Base-by-base conservation (phyloP, 2,888 invertebrate species). In the Ernsta delagoae region DNA sequence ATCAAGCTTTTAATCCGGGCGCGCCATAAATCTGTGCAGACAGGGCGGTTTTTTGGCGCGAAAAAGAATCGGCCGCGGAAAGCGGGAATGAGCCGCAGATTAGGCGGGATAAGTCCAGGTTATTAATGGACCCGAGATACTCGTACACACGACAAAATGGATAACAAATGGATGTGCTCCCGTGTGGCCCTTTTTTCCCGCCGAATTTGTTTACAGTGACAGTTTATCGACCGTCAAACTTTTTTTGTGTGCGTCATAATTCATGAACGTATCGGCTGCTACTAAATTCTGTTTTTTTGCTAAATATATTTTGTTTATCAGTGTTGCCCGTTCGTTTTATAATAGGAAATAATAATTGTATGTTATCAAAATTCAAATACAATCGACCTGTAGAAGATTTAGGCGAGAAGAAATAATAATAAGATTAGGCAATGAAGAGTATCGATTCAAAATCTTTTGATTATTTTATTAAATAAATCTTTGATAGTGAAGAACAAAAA, bases 51-150 rank as follows among this genome's bases (percentile, higher is more conserved):
- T 79, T 78, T 77, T 88, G 84, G 86, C 88, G 89, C 86, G 86
- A 87, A 91, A 84, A 92, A 91, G 88, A 90, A 90, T 90, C 84
- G 85, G 77, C 85, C 88, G 92, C 87, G 91, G 91, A 92, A 91
- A 90, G 88, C 87, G 87, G 90, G 89, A 91, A 91, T 90, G 92
- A 92, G 89, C 84, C 81, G 84, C 90, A 92, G 92, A 92, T 92
- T 92, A 90, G 84, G 80, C 76, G 76, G 89, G 91, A 90, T 91
- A 91, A 92, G 86, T 85, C 88, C 82, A 70, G 73, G 86, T 92
- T 93, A 93, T 93, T 93, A 93, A 93, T 93, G 92, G 91, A 92
- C 85, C 88, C 75, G 84, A 85, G 89, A 87, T 90, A 24, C 24
- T 24, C 24, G 24, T 24, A 90, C 86, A 90, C 87, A 84, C 84